These are phyloP conservation scores for Sphenopsis melanotis DNA, from an alignment of 2,797 vertebrate species.

Conservation along the genomic window DNA sequence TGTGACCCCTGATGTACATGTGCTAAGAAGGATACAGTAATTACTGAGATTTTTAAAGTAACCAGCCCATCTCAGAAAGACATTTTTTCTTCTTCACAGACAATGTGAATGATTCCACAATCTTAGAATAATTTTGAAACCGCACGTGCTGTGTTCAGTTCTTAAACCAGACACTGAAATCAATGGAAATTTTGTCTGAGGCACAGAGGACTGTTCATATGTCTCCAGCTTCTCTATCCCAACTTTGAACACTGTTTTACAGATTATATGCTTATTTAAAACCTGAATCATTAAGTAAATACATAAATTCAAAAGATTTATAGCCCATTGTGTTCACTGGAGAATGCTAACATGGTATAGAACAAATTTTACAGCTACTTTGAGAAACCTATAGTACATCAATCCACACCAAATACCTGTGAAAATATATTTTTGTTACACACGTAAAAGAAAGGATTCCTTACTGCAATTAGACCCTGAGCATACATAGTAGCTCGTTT, in stretches of 20 bases:
- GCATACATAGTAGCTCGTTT: not conserved
- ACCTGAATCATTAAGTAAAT: not conserved
- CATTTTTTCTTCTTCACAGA: not conserved
- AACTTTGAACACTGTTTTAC: not conserved
- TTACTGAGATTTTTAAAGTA: not conserved
- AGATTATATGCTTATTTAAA: not conserved
- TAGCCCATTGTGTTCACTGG: not conserved
- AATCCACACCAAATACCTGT: not conserved
- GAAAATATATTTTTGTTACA: not conserved
- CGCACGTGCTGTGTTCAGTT: accelerated
- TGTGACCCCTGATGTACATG: not conserved
- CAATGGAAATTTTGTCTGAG: not conserved
- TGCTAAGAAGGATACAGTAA: not conserved
- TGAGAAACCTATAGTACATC: not conserved
- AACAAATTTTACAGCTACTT: not conserved
- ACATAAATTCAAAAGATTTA: not conserved
- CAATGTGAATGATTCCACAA: not conserved
- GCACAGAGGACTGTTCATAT: not conserved
- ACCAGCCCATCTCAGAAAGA: not conserved
- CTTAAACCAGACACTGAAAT: not conserved
- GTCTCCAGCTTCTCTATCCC: not conserved
- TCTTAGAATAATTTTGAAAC: not conserved
- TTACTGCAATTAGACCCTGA: not conserved
- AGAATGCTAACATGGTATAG: not conserved
- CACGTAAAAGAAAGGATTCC: not conserved